phyloP scores from a whole-genome alignment of 2,113 vertebrate genomes.

The Protobothrops flavoviridis region DNA sequence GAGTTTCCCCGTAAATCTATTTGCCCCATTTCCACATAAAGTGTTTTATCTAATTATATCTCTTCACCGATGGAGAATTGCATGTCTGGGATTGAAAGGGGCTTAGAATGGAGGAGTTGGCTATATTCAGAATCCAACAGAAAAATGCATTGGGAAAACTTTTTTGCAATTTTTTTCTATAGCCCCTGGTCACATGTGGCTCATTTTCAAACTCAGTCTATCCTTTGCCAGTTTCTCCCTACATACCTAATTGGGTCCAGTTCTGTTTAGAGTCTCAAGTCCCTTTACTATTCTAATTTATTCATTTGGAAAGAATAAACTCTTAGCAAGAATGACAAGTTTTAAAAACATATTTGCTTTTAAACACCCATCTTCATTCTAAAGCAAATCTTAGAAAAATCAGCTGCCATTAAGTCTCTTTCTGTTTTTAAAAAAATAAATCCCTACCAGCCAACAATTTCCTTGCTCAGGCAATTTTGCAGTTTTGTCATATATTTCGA shows the following conservation, averaged over 20 bases:
- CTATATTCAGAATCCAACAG: not conserved
- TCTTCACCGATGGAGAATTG: not conserved
- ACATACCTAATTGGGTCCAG: not conserved
- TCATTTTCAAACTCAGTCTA: not conserved
- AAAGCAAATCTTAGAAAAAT: not conserved
- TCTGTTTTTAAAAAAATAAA: not conserved
- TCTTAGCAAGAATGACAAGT: not conserved
- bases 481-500: not conserved
- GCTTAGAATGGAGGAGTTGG: not conserved
- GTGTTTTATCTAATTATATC: not conserved
- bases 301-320: not conserved
- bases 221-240: not conserved
- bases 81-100: not conserved
- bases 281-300: not conserved
- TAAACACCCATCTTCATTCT: not conserved
- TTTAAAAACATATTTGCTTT: not conserved
- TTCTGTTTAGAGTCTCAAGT: not conserved
- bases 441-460: not conserved
- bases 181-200: not conserved
- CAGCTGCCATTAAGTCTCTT: not conserved
- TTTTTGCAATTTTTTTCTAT: not conserved
- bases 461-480: not conserved
- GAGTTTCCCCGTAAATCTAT: not conserved
- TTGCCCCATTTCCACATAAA: not conserved
- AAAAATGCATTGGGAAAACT: not conserved